These are phyloP conservation scores for rabbit (Oryctolagus cuniculus) DNA, from an alignment of 2,113 vertebrate species.

Conservation along the genomic window mOryCun1.1 NC_091442.1:75852501-75853000, in stretches of 20 bases:
- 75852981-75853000: conserved; percentile 80
- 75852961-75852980: conserved; percentile 80
- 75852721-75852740: background rate
- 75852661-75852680: too few relatives aligned
- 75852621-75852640: too few relatives aligned
- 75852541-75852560: too few relatives aligned
- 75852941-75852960: conserved; percentile 79
- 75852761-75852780: background rate
- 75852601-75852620: too few relatives aligned
- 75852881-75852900: conserved; percentile 80
- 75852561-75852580: too few relatives aligned
- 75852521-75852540: too few relatives aligned
- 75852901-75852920: conserved; percentile 81
- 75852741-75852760: background rate
- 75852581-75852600: too few relatives aligned
- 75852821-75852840: background rate
- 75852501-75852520: too few relatives aligned
- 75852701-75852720: background rate
- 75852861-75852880: conserved; percentile 74
- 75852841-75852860: conserved; percentile 64
- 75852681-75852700: background rate
- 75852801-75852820: background rate
- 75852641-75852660: too few relatives aligned
- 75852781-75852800: background rate
- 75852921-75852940: conserved; percentile 79